Percentiles rank a stretch among this genome's conserved stretches.
phyloP scores from a whole-genome alignment of 2,113 vertebrate genomes.

The Silurus asotus region DNA sequence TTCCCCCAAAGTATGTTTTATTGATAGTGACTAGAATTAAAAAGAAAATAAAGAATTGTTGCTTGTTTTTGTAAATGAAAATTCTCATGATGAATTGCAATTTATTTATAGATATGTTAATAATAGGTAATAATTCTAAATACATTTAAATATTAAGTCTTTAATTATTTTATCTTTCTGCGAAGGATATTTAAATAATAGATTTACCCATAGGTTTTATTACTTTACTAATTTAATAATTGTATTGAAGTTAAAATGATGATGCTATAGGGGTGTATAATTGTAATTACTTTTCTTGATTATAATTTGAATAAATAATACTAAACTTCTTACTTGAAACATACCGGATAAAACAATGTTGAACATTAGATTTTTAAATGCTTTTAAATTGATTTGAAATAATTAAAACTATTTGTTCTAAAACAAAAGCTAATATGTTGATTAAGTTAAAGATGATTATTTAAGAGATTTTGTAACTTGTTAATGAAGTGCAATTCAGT shows the following conservation, averaged over 20 bases:
- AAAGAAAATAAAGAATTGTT: background rate
- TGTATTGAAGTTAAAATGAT: background rate
- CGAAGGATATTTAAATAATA: background rate
- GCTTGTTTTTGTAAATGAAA: background rate
- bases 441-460: background rate
- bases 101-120: background rate
- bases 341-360: background rate
- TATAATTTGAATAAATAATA: background rate
- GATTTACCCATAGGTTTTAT: background rate
- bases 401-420: background rate
- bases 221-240: background rate
- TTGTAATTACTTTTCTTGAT: background rate
- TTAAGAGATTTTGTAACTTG: background rate
- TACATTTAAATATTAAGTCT: background rate
- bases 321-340: background rate
- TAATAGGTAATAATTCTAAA: background rate
- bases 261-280: background rate
- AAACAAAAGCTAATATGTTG: background rate
- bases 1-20: background rate
- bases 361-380: background rate
- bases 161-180: background rate
- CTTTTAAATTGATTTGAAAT: background rate
- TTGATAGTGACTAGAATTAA: background rate
- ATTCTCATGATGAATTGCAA: background rate
- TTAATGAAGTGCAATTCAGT: background rate